Conservation (phyloP, 2,888 invertebrate genomes). For the Flexamia atlantica region DNA sequence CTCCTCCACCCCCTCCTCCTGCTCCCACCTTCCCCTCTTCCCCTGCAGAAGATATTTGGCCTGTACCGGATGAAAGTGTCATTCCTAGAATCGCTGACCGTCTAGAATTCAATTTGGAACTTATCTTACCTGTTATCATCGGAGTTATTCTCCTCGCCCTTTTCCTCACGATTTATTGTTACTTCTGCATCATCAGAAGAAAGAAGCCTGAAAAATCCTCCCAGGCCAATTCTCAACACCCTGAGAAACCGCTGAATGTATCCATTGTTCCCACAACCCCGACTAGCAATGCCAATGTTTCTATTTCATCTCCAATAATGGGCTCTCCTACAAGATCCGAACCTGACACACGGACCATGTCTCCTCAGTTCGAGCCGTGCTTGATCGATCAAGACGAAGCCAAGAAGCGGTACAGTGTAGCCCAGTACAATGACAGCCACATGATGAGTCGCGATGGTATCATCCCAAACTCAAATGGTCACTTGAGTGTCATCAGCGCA, state of each 20-base stretch:
- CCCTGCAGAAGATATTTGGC: conserved; percentile 74
- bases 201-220: conserved; percentile 69
- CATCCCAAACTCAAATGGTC: conserved; percentile 66
- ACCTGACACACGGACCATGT: conserved; percentile 66
- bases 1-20: conserved; percentile 77
- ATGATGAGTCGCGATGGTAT: conserved; percentile 62
- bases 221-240: conserved; percentile 66
- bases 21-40: conserved; percentile 70
- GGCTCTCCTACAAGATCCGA: conserved; percentile 64
- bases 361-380: conserved; percentile 71
- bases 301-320: conserved; percentile 68
- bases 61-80: conserved; percentile 72
- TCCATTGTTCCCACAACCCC: conserved; percentile 74
- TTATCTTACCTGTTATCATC: conserved; percentile 76
- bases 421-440: conserved; percentile 70
- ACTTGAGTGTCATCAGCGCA: conserved; percentile 69
- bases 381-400: conserved; percentile 75
- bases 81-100: conserved; percentile 74
- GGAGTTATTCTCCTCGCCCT: conserved; percentile 75
- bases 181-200: conserved; percentile 76
- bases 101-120: conserved; percentile 75
- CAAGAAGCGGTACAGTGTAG: conserved; percentile 76
- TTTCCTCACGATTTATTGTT: conserved; percentile 75
- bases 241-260: conserved; percentile 72
- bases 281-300: conserved; percentile 68